phyloP scores from a whole-genome alignment of 1,140 invertebrate genomes.

The Antheraea pernyi region DNA sequence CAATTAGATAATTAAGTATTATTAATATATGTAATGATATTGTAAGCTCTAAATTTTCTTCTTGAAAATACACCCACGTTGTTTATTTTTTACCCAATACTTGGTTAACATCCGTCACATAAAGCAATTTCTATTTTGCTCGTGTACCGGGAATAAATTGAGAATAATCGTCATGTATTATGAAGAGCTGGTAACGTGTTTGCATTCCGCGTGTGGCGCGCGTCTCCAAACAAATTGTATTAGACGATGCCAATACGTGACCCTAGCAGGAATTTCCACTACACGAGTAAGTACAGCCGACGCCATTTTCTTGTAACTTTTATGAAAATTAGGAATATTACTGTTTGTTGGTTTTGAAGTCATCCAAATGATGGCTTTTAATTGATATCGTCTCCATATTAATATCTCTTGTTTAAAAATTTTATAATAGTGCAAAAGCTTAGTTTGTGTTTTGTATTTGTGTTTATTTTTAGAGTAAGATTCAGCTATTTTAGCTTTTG shows the following conservation, averaged over 20 bases:
- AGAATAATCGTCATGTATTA: slow-evolving; percentile 63
- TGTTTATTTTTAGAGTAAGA: too few relatives aligned
- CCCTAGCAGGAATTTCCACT: slow-evolving; percentile 49
- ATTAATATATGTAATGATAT: too few relatives aligned
- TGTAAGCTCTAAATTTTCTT: too few relatives aligned
- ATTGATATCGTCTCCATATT: too few relatives aligned
- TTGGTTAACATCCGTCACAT: not conserved
- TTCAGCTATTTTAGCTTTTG: too few relatives aligned
- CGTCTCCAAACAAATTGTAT: slow-evolving; percentile 71
- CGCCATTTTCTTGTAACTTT: slow-evolving; percentile 36
- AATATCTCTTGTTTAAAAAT: too few relatives aligned
- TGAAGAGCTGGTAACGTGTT: slow-evolving; percentile 54
- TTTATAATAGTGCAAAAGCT: too few relatives aligned
- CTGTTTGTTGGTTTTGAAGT: slow-evolving; percentile 20
- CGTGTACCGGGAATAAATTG: slow-evolving; percentile 41
- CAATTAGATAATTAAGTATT: too few relatives aligned
- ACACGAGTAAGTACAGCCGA: slow-evolving; percentile 47
- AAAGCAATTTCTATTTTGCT: slow-evolving; percentile 23
- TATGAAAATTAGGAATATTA: slow-evolving; percentile 51
- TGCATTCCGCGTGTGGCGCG: slow-evolving; percentile 60
- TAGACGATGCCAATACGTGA: slow-evolving; percentile 68
- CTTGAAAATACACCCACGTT: too few relatives aligned
- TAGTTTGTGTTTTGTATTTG: too few relatives aligned
- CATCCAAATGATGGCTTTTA: not conserved
- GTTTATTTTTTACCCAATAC: too few relatives aligned